Percentiles rank a stretch among this genome's conserved stretches.
Conservation (phyloP, 2,113 vertebrate genomes). For the Bombycilla garrulus region DNA sequence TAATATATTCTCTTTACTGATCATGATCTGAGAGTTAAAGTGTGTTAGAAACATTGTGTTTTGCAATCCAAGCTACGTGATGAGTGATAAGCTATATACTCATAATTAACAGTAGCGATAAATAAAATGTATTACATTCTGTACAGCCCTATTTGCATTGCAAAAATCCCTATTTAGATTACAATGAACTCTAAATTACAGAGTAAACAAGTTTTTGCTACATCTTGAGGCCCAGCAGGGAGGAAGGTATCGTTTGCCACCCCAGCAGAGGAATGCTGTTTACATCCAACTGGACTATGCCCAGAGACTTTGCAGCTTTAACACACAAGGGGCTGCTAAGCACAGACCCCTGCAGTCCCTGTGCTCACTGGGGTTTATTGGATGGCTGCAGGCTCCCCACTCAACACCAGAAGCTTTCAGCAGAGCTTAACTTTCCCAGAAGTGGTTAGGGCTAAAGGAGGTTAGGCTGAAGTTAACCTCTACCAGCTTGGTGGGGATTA, state of each 20-base stretch:
- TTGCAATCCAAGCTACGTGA: constrained; percentile 39
- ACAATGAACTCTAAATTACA: constrained; percentile 57
- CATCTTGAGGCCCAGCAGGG: constrained; percentile 36
- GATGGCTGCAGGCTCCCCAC: neutral
- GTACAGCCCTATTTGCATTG: constrained; percentile 45
- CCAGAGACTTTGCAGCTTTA: constrained; percentile 20
- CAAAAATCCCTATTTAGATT: constrained; percentile 55
- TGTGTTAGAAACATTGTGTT: constrained; percentile 28
- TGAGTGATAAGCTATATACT: constrained; percentile 48
- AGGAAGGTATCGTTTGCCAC: constrained; percentile 35
- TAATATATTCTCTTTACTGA: constrained; percentile 37
- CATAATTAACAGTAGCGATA: constrained; percentile 44
- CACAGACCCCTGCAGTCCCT: neutral
- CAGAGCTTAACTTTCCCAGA: neutral
- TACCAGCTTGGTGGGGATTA: neutral
- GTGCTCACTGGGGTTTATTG: neutral
- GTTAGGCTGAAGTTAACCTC: neutral
- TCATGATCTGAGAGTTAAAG: constrained; percentile 41
- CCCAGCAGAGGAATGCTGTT: constrained; percentile 46
- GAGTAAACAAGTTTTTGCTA: constrained; percentile 54
- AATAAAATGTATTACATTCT: constrained; percentile 33
- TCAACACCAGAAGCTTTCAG: neutral
- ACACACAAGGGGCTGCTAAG: neutral
- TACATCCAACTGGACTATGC: constrained; percentile 15
- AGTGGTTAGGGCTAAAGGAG: neutral